Base-by-base conservation (phyloP, 2,113 vertebrate genomes). In the Urocitellus parryii region DNA sequence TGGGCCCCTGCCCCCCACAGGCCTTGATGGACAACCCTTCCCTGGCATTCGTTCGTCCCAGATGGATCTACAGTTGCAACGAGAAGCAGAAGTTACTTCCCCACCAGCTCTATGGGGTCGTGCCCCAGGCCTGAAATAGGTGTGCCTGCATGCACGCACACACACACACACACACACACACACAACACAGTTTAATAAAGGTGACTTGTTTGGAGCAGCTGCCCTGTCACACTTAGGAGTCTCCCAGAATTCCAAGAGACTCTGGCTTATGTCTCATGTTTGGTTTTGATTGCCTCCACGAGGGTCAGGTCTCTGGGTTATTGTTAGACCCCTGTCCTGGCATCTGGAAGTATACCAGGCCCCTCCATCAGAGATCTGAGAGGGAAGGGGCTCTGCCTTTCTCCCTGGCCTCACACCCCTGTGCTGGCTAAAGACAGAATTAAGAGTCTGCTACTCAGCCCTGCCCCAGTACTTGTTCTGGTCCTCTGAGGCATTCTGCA, bases 51-150 rank as follows among this genome's bases (percentile, higher is more conserved):
- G 99, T 99, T 74, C 99, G 99, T 42, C 99, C 99, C 0, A 97
- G 99, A 0, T 99, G 99, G 99, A 99, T 99, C 96, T 99, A 99
- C 92, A 98, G 98, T 11, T 99, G 99, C 97, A 99, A 98, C 6
- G 98, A 99, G 73, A 98, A 99, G 17, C 99, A 99, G 95, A 99
- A 98, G 96, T 90, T 99, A 91, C 98, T 99, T 76, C 99, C 99
- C 25, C 99, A 99, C 85, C 99, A 99, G 96, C 99, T 99, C 0
- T 99, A 99, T 42, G 98, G 99, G 0, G 99, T 99, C 11, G 99
- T 99, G 17, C 98, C 98, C 7, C 97, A 96, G 83, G 97, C 86
- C 6, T 98, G 96, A 96, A 6, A 8, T 6, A 0, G 1, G 5
- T 14, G 17, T 22, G 13, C 39, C 22, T 17, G n/a, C 29, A 32